A percentile compares a stretch with the other conserved stretches of the same genome.
Conservation (phyloP, 1,140 invertebrate species). For the Pinna nobilis region DNA sequence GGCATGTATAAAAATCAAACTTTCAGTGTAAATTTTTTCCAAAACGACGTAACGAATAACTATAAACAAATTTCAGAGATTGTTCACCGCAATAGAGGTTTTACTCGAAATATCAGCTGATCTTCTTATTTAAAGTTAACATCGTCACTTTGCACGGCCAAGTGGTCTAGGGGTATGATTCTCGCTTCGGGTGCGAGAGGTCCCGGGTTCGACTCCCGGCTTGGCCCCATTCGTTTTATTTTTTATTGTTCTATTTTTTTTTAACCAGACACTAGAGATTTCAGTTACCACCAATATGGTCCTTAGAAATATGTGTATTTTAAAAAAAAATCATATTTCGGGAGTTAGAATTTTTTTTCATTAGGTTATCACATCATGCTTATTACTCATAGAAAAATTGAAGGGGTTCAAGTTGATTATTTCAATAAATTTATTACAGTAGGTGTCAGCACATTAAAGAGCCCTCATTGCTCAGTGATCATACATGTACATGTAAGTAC, state of each 20-base stretch:
- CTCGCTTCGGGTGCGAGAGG: constrained; percentile 77
- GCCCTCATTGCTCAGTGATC: too few relatives aligned
- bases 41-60: not conserved
- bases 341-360: not conserved
- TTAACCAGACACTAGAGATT: too few relatives aligned
- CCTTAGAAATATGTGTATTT: too few relatives aligned
- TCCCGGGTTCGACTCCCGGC: constrained; percentile 76
- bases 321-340: not conserved
- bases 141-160: not conserved
- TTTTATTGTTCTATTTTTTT: constrained; percentile 14
- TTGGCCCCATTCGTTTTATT: constrained; percentile 63
- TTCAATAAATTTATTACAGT: too few relatives aligned
- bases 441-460: too few relatives aligned
- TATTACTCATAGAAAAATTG: not conserved
- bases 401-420: not conserved
- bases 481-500: too few relatives aligned
- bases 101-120: not conserved
- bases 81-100: not conserved
- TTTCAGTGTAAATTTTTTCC: not conserved
- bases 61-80: not conserved
- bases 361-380: not conserved
- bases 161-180: constrained; percentile 78
- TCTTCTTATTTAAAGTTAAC: not conserved
- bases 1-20: not conserved
- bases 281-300: too few relatives aligned